Percentiles rank a stretch among this genome's conserved stretches.
Evolutionary conservation across 2,888 invertebrate species (phyloP).

Genomic region (Drosophila affinis): DNA sequence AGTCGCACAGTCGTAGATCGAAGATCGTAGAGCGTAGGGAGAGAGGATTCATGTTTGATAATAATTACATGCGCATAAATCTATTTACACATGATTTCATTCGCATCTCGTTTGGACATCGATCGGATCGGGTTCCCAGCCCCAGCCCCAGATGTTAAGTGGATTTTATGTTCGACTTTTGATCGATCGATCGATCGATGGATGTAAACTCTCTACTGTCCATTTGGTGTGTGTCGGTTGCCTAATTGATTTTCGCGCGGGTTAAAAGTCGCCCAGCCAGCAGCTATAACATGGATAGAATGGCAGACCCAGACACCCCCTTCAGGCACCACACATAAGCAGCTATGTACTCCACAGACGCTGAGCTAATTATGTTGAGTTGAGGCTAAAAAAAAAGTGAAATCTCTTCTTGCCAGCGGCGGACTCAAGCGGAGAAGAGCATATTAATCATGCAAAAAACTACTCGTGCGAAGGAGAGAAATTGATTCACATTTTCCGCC

Average conservation of each 20-base stretch:
- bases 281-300: conserved; percentile 53
- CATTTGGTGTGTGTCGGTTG: conserved; percentile 28
- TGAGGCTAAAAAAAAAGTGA: conserved; percentile 56
- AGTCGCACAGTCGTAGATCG: not conserved
- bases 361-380: conserved; percentile 63
- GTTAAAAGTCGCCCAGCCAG: conserved; percentile 71
- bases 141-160: conserved; percentile 19
- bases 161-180: conserved; percentile 15
- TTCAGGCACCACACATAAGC: not conserved
- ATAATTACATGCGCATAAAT: not conserved
- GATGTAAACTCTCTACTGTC: conserved; percentile 37
- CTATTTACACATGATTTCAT: not conserved
- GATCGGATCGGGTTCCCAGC: conserved; percentile 5
- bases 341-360: conserved; percentile 49
- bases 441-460: conserved; percentile 63
- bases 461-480: conserved; percentile 41
- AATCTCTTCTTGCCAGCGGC: conserved; percentile 51
- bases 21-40: too few species aligned
- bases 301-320: not conserved
- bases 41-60: not conserved
- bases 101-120: not conserved
- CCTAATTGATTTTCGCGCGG: conserved; percentile 73
- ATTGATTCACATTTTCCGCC: conserved; percentile 65
- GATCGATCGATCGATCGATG: conserved; percentile 32
- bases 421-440: conserved; percentile 23